phyloP scores from a whole-genome alignment of 2,888 invertebrate species.

The Polymixis flavicincta region DNA sequence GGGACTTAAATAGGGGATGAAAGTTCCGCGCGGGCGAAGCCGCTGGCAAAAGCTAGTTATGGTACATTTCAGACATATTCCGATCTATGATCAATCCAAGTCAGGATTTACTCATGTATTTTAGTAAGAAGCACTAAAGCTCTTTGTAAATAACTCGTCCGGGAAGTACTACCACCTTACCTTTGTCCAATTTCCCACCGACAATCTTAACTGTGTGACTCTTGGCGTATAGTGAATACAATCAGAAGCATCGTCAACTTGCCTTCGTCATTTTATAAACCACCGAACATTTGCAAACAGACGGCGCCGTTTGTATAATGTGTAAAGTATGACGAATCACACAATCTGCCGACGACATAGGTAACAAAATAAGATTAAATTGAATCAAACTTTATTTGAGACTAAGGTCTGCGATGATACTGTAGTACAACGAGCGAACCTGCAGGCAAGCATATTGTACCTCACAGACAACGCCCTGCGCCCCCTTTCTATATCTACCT shows the following conservation, averaged over 20 bases:
- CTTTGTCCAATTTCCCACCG: neutral
- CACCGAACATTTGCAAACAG: neutral
- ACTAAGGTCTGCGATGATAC: too few species aligned
- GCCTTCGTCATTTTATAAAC: neutral
- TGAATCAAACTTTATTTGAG: too few species aligned
- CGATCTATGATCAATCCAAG: neutral
- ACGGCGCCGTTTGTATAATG: neutral
- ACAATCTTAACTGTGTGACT: neutral
- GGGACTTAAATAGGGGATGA: too few species aligned
- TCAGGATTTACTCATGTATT: neutral
- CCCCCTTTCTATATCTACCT: too few species aligned
- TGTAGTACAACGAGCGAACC: too few species aligned
- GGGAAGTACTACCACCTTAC: neutral
- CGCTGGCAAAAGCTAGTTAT: too few species aligned
- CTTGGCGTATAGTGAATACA: neutral
- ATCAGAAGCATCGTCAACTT: neutral
- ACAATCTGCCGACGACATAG: neutral
- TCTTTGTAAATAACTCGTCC: neutral
- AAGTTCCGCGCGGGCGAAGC: too few species aligned
- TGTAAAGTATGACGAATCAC: neutral
- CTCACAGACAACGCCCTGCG: too few species aligned
- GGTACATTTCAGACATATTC: neutral
- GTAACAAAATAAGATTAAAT: too few species aligned
- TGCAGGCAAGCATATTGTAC: too few species aligned
- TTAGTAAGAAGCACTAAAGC: neutral